A percentile compares a stretch with the other conserved stretches of the same genome.
phyloP scores from a whole-genome alignment of 2,888 invertebrate genomes.

The Hipparchia semele region DNA sequence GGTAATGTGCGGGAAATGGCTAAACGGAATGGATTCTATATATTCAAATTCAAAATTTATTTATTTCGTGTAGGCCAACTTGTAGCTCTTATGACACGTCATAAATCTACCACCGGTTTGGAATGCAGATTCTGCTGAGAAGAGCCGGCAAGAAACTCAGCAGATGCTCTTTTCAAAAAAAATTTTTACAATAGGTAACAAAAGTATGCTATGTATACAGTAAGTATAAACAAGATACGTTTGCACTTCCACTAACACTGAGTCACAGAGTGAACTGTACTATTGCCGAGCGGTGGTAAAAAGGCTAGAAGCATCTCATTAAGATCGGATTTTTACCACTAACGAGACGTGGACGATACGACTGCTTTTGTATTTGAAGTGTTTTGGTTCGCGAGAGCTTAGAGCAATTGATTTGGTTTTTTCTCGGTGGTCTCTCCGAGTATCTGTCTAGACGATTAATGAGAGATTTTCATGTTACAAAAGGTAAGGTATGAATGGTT shows the following conservation, averaged over 20 bases:
- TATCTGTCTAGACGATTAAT: constrained; percentile 28
- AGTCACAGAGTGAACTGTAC: not conserved
- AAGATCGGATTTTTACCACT: constrained; percentile 16
- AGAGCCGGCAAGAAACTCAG: too few relatives aligned
- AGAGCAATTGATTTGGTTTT: constrained; percentile 19
- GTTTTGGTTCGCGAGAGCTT: constrained; percentile 18
- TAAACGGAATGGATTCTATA: too few relatives aligned
- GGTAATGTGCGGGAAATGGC: too few relatives aligned
- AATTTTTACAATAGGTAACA: too few relatives aligned
- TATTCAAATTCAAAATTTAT: too few relatives aligned
- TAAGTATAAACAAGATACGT: not conserved
- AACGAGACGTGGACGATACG: constrained; percentile 30
- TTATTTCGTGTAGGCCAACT: too few relatives aligned
- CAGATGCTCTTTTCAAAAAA: too few relatives aligned
- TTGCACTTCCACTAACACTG: not conserved
- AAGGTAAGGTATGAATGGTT: not conserved
- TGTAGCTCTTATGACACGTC: too few relatives aligned
- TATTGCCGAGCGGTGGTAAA: constrained; percentile 13
- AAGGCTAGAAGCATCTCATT: constrained; percentile 31
- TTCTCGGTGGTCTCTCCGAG: constrained; percentile 12
- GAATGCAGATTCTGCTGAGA: too few relatives aligned
- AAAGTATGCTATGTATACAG: too few relatives aligned
- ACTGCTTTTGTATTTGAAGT: constrained; percentile 12
- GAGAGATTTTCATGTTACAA: constrained; percentile 12
- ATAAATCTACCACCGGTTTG: too few relatives aligned